Evolutionary conservation across 30 jellyfish, hydroid and myxozoan genomes (phyloP).

Genomic region (Hydractinia symbiolongicarpus): DNA sequence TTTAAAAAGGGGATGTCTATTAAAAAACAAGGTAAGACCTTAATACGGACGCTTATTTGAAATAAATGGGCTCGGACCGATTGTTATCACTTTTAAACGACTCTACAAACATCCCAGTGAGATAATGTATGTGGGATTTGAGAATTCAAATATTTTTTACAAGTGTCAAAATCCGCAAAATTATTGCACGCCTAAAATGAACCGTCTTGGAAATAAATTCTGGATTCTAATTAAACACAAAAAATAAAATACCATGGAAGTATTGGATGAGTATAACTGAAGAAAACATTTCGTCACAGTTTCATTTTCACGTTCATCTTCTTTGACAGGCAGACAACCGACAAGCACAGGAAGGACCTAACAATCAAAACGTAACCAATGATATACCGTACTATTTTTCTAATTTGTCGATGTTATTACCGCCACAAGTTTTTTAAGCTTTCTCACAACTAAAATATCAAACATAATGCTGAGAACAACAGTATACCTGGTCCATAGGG

Average conservation of each 20-base stretch:
- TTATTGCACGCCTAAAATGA: no score
- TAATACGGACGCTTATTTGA: no score
- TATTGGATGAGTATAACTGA: constrained; percentile 33
- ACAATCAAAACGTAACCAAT: constrained; percentile 1
- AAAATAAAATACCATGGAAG: constrained; percentile 36
- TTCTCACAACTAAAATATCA: neutral
- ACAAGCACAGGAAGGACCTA: constrained; percentile 68
- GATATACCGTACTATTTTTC: neutral
- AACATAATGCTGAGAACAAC: neutral
- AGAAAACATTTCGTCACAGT: constrained; percentile 64
- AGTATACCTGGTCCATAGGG: constrained; percentile 62
- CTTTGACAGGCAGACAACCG: constrained; percentile 65
- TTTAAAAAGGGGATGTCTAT: no score
- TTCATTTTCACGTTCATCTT: constrained; percentile 74
- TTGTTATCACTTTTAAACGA: no score
- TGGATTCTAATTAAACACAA: neutral
- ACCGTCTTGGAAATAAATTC: no score
- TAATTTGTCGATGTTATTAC: neutral
- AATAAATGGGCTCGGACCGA: no score
- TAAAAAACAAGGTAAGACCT: no score
- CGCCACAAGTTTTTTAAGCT: neutral
- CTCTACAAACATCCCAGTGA: no score
- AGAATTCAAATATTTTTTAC: no score
- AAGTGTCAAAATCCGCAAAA: no score
- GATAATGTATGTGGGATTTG: no score